A percentile compares a stretch with the other conserved stretches of the same genome.
Conservation (phyloP, 1,140 invertebrate genomes). For the Notospermus geniculatus region DNA sequence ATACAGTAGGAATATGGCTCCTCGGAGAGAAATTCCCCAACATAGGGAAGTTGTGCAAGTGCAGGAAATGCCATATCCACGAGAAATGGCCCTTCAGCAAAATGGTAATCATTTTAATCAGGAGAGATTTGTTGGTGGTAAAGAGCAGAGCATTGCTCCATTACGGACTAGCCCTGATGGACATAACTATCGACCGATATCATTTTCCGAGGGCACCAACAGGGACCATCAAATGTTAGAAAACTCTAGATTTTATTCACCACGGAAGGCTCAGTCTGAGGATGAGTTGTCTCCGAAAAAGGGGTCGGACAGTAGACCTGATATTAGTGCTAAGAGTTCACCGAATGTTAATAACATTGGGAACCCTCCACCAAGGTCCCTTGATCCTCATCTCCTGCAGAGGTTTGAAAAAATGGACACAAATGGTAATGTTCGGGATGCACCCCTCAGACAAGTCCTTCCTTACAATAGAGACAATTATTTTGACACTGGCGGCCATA, state of each 20-base stretch:
- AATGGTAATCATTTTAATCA: too few species aligned
- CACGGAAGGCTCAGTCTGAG: background rate
- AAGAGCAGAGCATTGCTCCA: too few species aligned
- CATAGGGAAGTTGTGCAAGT: too few species aligned
- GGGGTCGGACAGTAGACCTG: background rate
- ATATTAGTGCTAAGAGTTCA: conserved; percentile 1
- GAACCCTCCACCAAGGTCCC: background rate
- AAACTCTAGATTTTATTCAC: background rate
- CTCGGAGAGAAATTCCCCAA: too few species aligned
- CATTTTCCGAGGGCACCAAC: background rate
- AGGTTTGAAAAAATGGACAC: conserved; percentile 2
- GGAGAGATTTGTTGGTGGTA: too few species aligned
- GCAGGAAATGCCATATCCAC: too few species aligned
- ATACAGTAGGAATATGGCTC: too few species aligned
- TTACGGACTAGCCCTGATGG: too few species aligned
- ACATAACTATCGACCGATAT: too few species aligned
- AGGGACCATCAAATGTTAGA: background rate
- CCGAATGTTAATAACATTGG: conserved; percentile 1
- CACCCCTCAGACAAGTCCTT: background rate
- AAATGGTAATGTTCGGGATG: background rate
- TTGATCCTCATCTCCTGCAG: background rate
- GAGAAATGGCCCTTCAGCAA: too few species aligned
- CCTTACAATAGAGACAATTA: background rate
- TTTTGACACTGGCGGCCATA: background rate
- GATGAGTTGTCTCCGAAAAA: conserved; percentile 4